Percentiles rank a stretch among this genome's conserved stretches.
phyloP scores from a whole-genome alignment of 2,797 vertebrate species.

The Taeniopygia guttata region DNA sequence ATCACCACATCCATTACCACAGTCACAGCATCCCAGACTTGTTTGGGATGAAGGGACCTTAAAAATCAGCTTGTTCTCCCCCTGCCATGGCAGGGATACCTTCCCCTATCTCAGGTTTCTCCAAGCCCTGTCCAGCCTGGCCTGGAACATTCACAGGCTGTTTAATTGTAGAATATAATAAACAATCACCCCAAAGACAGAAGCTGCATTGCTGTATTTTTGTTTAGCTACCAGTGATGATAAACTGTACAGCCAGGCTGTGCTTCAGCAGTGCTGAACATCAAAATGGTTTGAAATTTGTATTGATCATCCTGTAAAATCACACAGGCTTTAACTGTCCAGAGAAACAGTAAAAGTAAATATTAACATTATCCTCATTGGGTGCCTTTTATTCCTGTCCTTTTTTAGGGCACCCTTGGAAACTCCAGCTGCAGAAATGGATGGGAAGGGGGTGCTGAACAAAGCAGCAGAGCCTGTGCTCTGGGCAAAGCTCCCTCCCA shows the following conservation, averaged over 20 bases:
- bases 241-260: neutral
- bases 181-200: neutral
- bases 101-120: neutral
- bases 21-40: neutral
- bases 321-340: neutral
- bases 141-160: neutral
- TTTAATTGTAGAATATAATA: neutral
- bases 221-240: neutral
- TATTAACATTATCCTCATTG: rapidly evolving
- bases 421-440: neutral
- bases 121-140: neutral
- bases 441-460: neutral
- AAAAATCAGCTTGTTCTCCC: neutral
- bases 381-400: neutral
- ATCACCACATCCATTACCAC: neutral
- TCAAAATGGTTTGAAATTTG: neutral
- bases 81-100: neutral
- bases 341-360: neutral
- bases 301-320: neutral
- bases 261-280: neutral
- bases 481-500: neutral
- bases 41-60: neutral
- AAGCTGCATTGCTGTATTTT: neutral
- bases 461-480: neutral
- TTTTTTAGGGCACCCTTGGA: neutral